Evolutionary conservation across 2,797 vertebrate genomes (phyloP), one percentile per base, ranked within the genome.

Genomic region (Poeciliopsis paucimaculata): DNA sequence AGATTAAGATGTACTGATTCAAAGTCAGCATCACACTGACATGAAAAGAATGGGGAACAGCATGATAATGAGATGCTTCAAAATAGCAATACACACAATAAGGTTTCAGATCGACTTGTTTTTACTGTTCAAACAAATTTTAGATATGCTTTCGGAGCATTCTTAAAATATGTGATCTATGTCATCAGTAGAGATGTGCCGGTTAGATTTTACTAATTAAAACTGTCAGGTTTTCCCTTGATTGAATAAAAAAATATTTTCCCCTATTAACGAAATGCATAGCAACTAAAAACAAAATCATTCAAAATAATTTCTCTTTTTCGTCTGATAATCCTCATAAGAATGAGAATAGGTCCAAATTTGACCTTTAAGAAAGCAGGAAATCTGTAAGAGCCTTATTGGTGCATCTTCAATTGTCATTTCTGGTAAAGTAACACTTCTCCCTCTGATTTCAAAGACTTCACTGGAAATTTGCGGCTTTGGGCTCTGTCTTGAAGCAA

Each of bases 21-120:
- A 86, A 73, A 73, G 71, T 92, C 91, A 90, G 88, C 90, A 88
- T 89, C 88, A 88, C 72, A 75, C 77, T 86, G 82, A 85, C 75
- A 78, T 76, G 77, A 77, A 87, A 81, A 78, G 11, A 78, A 20
- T 10, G 23, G 53, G 60, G 60, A 73, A 20, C 31, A 41, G 39
- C 16, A 11, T 43, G 28, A 85, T 82, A 86, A 89, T 64, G 55
- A 87, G 74, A 78, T 71, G 62, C 76, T 78, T 86, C 64, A 76
- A 79, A 70, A 79, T 77, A 79, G 68, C 43, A 51, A 28, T 55
- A 73, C 53, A 43, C 76, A 72, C 20, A 70, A 43, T 53, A n/a
- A 72, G 0, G 26, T 72, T 82, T 73, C 78, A 77, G 26, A 68
- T 77, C 79, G 47, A 57, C 77, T 49, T 28, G 72, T 77, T 77